phyloP scores from a whole-genome alignment of 2,888 invertebrate genomes.

The Drosophila anceps region DNA sequence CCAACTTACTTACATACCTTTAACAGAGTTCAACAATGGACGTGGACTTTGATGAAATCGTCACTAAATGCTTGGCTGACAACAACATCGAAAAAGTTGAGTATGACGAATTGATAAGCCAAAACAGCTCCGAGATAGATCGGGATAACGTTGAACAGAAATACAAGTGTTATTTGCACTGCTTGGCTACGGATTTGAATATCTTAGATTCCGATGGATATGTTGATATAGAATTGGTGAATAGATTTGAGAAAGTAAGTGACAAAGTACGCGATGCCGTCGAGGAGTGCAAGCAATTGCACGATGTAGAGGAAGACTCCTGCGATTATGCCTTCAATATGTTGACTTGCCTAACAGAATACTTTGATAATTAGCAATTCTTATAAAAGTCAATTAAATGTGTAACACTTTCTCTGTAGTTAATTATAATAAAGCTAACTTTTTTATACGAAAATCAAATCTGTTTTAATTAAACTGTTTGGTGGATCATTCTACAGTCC shows the following conservation, averaged over 20 bases:
- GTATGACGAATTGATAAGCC: constrained; percentile 9
- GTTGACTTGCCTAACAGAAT: neutral
- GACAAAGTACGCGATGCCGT: constrained; percentile 8
- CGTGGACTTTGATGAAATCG: neutral
- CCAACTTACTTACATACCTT: neutral
- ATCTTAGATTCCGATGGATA: constrained; percentile 37
- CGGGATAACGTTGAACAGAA: constrained; percentile 31
- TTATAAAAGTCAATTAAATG: neutral
- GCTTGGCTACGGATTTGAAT: constrained; percentile 22
- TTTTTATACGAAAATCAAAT: neutral
- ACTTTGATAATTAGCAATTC: neutral
- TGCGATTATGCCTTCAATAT: constrained; percentile 25
- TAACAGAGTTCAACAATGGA: constrained; percentile 11
- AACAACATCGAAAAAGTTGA: constrained; percentile 42
- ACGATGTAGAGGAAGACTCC: neutral
- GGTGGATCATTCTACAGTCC: no score
- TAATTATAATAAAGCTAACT: neutral
- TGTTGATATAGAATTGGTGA: constrained; percentile 28
- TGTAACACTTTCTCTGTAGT: neutral
- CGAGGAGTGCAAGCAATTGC: constrained; percentile 1
- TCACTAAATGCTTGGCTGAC: constrained; percentile 25
- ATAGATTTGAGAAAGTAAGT: neutral
- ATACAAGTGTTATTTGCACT: constrained; percentile 48
- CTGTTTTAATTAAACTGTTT: neutral
- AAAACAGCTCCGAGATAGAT: constrained; percentile 21